Percentiles rank a stretch among this genome's conserved stretches.
These are phyloP conservation scores for Nysson spinosus DNA, from an alignment of 2,888 invertebrate genomes.

Conservation along the genomic window DNA sequence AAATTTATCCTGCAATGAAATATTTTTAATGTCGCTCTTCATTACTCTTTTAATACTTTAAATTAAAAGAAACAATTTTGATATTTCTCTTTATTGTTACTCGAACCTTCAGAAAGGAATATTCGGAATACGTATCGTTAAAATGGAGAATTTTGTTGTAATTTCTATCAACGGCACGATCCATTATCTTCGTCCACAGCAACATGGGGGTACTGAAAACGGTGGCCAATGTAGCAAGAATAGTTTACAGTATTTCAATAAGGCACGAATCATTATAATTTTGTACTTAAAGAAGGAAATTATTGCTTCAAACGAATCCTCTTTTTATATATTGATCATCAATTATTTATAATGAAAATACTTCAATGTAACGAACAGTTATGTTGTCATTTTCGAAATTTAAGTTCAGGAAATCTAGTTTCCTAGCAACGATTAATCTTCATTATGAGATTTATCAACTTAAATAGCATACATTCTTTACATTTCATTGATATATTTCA, in stretches of 20 bases:
- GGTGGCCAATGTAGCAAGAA: slow-evolving; percentile 26
- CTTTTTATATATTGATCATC: slow-evolving; percentile 33
- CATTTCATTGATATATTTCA: slow-evolving; percentile 10
- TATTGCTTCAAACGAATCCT: slow-evolving; percentile 31
- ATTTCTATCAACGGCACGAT: slow-evolving; percentile 17
- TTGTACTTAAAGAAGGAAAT: slow-evolving; percentile 54
- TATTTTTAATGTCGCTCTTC: too few species aligned
- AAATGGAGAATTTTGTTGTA: slow-evolving; percentile 11
- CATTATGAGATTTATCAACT: background rate
- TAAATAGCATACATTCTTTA: background rate
- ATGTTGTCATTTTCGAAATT: too few species aligned
- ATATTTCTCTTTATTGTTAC: too few species aligned
- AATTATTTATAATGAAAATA: slow-evolving; percentile 47
- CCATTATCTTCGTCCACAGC: slow-evolving; percentile 22
- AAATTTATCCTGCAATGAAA: too few species aligned
- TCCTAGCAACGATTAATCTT: too few species aligned
- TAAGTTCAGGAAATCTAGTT: too few species aligned
- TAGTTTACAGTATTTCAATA: slow-evolving; percentile 48
- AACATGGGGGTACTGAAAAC: slow-evolving; percentile 8
- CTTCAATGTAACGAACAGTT: too few species aligned
- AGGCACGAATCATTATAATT: slow-evolving; percentile 32
- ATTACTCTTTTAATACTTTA: too few species aligned
- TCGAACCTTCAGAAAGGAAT: background rate
- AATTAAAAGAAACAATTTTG: too few species aligned
- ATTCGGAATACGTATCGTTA: background rate